Conservation (phyloP, 2,797 vertebrate species). For the Poecilia wingei region DNA sequence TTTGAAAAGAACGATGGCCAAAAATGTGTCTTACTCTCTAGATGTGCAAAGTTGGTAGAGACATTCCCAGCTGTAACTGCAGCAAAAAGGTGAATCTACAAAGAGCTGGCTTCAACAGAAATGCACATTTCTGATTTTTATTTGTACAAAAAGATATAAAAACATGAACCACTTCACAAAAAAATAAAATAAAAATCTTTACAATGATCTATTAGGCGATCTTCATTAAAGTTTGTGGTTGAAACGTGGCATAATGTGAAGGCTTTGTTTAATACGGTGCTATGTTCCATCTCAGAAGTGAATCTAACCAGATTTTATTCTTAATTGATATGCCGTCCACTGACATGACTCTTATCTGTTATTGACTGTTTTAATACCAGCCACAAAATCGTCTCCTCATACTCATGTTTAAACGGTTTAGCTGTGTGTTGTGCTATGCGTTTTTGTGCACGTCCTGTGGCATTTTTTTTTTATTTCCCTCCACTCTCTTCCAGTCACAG, state of each 20-base stretch:
- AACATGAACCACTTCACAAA: not conserved
- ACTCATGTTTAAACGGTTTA: not conserved
- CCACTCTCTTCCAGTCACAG: not conserved
- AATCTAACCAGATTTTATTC: not conserved
- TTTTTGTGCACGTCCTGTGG: not conserved
- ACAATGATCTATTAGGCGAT: not conserved
- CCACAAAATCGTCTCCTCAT: not conserved
- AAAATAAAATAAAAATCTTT: too few relatives aligned
- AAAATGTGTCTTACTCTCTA: not conserved
- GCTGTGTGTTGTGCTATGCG: not conserved
- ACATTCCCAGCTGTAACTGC: not conserved
- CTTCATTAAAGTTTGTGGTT: not conserved
- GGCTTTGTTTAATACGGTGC: not conserved
- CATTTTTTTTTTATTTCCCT: not conserved
- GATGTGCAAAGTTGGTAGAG: not conserved
- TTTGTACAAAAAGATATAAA: not conserved
- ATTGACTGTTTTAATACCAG: not conserved
- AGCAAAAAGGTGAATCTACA: not conserved
- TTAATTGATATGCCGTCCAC: not conserved
- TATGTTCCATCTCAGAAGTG: not conserved
- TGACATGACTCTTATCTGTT: not conserved
- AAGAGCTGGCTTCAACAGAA: not conserved
- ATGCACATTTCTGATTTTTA: not conserved
- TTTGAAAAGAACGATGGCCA: not conserved
- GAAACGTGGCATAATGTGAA: not conserved